Evolutionary conservation across 2,113 vertebrate species (phyloP).

Genomic region (Brachypteracias leptosomus): DNA sequence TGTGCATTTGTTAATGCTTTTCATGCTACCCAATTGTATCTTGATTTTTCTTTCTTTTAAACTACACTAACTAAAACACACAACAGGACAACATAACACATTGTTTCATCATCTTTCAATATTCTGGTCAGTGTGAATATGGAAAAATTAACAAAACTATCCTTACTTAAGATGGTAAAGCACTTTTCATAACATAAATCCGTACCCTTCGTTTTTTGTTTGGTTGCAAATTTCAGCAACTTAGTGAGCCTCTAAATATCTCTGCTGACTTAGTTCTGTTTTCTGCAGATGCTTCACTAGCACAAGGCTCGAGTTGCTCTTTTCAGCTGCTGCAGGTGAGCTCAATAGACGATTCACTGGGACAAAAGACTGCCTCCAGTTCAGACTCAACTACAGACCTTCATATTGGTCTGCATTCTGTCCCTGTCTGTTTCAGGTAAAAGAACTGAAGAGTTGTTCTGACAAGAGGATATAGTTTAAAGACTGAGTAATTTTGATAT

Average conservation of each 20-base stretch:
- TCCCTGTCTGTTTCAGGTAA: not conserved
- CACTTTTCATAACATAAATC: not conserved
- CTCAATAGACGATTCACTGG: accelerated
- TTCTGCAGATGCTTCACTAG: not conserved
- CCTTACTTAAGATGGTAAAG: not conserved
- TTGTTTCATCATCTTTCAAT: not conserved
- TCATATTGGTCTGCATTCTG: not conserved
- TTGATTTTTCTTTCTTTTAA: not conserved
- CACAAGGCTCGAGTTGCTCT: not conserved
- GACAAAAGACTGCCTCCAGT: not conserved
- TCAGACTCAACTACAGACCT: not conserved
- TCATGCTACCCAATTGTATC: accelerated
- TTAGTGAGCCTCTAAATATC: too few relatives aligned
- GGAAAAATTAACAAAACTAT: not conserved
- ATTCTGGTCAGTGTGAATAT: not conserved
- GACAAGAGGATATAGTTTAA: not conserved
- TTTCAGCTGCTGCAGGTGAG: not conserved
- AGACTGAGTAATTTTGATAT: not conserved
- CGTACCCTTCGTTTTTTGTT: not conserved
- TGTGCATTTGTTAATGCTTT: not conserved
- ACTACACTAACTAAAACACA: not conserved
- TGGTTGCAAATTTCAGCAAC: not conserved
- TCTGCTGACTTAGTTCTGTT: not conserved
- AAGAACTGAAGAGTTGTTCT: not conserved
- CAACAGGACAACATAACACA: not conserved